Evolutionary conservation across 1,140 invertebrate genomes (phyloP).

Genomic region (Zaprionus ghesquierei): DNA sequence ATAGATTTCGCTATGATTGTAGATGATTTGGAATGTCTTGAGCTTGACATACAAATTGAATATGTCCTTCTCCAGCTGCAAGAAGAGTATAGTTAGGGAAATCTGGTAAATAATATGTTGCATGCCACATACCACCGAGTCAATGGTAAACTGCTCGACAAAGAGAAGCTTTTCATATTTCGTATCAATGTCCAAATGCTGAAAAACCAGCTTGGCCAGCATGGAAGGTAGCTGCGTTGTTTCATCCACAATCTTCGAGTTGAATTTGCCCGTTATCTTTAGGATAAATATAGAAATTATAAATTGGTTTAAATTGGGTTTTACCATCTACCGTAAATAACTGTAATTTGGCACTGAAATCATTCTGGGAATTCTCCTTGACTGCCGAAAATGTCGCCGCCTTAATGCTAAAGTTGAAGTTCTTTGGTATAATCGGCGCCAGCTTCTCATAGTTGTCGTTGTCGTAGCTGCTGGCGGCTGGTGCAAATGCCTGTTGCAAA

Average conservation of each 20-base stretch:
- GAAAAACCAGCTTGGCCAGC: constrained; percentile 86
- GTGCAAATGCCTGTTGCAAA: constrained; percentile 5
- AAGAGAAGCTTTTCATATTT: constrained; percentile 86
- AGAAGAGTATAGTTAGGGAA: constrained; percentile 28
- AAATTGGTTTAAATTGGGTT: not conserved
- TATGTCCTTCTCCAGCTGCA: constrained; percentile 87
- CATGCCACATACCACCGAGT: constrained; percentile 86
- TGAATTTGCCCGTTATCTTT: constrained; percentile 78
- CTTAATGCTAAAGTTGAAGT: constrained; percentile 88
- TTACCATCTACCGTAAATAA: constrained; percentile 61
- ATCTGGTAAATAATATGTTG: not conserved
- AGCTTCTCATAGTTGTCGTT: constrained; percentile 84
- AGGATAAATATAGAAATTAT: not conserved
- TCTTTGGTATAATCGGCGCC: constrained; percentile 90
- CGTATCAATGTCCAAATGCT: constrained; percentile 86
- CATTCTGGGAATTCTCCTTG: constrained; percentile 85
- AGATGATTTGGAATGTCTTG: constrained; percentile 87
- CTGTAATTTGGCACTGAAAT: constrained; percentile 85
- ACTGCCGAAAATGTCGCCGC: constrained; percentile 87
- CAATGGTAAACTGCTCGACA: constrained; percentile 87
- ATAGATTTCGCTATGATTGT: constrained; percentile 87
- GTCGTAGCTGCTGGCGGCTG: constrained; percentile 48
- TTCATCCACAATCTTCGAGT: constrained; percentile 72
- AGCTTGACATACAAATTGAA: constrained; percentile 87
- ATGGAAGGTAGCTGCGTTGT: constrained; percentile 84